Evolutionary conservation across 2,113 vertebrate species (phyloP).

Genomic region (Herpetotheres cachinnans): DNA sequence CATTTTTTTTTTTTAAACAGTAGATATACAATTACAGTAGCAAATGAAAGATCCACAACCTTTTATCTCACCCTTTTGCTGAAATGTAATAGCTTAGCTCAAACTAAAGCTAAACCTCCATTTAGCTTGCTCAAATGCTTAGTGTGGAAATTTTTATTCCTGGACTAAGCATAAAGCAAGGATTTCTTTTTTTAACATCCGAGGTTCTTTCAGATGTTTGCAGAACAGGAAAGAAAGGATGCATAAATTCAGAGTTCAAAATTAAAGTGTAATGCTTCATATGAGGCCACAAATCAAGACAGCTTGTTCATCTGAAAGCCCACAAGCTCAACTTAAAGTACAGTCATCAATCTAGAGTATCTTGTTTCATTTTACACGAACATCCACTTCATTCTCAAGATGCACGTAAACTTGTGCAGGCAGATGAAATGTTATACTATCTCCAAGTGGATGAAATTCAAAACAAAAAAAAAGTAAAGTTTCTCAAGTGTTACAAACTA

Average conservation of each 20-base stretch:
- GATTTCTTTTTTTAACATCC: background rate
- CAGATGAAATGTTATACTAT: background rate
- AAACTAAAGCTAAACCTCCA: background rate
- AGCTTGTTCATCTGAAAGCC: background rate
- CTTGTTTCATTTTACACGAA: background rate
- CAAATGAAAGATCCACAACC: background rate
- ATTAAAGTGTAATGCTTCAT: background rate
- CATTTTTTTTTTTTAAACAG: background rate
- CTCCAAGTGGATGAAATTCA: background rate
- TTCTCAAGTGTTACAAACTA: background rate
- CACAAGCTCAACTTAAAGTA: background rate
- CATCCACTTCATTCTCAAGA: background rate
- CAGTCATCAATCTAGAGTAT: background rate
- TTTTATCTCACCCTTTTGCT: background rate
- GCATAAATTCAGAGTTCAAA: background rate
- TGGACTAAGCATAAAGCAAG: background rate
- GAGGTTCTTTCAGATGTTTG: slow-evolving; percentile 9
- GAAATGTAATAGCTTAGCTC: background rate
- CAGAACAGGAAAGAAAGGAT: background rate
- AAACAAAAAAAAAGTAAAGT: background rate
- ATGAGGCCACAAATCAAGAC: slow-evolving; percentile 2
- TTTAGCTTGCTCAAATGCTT: background rate
- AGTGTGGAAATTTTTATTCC: background rate
- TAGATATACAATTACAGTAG: background rate
- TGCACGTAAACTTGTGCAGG: background rate